Percentiles rank a stretch among this genome's conserved stretches.
Conservation (phyloP, 2,888 invertebrate species). For the Miltochrista miniata region DNA sequence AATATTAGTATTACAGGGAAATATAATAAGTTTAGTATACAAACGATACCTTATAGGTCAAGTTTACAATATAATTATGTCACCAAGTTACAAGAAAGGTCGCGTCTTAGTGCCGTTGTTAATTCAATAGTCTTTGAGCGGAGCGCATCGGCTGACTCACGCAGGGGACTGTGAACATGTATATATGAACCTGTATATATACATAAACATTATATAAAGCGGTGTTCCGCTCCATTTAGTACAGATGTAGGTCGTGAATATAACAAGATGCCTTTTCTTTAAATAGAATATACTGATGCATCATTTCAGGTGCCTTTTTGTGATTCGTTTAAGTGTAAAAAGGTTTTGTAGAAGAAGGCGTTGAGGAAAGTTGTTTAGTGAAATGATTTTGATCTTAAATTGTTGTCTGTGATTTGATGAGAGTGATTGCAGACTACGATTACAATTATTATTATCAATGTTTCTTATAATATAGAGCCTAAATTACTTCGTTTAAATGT, state of each 20-base stretch:
- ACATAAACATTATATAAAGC: slow-evolving; percentile 21
- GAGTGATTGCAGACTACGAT: too few relatives aligned
- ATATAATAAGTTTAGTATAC: too few relatives aligned
- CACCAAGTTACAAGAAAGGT: slow-evolving; percentile 30
- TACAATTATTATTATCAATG: too few relatives aligned
- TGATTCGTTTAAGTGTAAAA: neutral
- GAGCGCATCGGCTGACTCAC: slow-evolving; percentile 32
- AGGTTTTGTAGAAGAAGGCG: neutral
- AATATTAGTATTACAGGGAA: too few relatives aligned
- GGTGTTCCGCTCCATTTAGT: slow-evolving; percentile 42
- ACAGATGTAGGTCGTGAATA: slow-evolving; percentile 44
- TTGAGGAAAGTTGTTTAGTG: neutral
- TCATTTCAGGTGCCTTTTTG: slow-evolving; percentile 6
- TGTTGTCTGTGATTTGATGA: too few relatives aligned
- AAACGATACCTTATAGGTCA: too few relatives aligned
- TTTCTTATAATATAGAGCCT: too few relatives aligned
- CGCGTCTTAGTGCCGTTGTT: slow-evolving; percentile 33
- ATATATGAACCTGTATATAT: slow-evolving; percentile 1
- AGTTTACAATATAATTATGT: neutral
- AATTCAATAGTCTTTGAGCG: slow-evolving; percentile 37
- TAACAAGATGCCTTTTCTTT: slow-evolving; percentile 29
- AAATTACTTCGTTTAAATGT: neutral
- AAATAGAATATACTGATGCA: slow-evolving; percentile 21
- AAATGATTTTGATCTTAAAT: neutral
- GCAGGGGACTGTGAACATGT: slow-evolving; percentile 15